These are phyloP conservation scores for Coreius guichenoti DNA, from an alignment of 2,797 vertebrate species.

Conservation along the genomic window DNA sequence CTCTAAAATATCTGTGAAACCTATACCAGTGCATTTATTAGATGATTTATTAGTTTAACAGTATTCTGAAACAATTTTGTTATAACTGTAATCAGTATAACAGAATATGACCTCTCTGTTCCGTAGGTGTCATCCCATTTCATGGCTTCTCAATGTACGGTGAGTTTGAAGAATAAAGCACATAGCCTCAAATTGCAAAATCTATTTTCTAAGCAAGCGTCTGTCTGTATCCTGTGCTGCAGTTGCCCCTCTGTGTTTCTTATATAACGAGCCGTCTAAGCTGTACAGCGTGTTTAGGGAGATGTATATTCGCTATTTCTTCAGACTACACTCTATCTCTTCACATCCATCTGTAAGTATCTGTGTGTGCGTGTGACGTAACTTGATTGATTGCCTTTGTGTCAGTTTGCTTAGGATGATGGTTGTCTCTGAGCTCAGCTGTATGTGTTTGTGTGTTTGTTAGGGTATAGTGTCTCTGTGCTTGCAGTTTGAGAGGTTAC, in stretches of 20 bases:
- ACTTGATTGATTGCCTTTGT: constrained; percentile 22
- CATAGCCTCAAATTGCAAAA: not conserved
- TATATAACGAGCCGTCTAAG: constrained; percentile 97
- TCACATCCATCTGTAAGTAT: constrained; percentile 92
- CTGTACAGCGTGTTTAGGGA: constrained; percentile 96
- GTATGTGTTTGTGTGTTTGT: constrained; percentile 20
- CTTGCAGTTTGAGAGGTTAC: constrained; percentile 94
- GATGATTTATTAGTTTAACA: not conserved
- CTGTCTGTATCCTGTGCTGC: constrained; percentile 53
- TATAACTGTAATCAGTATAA: constrained; percentile 2
- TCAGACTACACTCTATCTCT: constrained; percentile 96
- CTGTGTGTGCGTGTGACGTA: constrained; percentile 1
- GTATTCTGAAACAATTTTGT: not conserved
- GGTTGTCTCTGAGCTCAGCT: constrained; percentile 3
- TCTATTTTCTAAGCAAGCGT: not conserved
- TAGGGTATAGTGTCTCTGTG: constrained; percentile 96
- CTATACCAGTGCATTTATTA: not conserved
- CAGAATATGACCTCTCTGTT: not conserved
- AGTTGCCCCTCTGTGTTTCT: constrained; percentile 98
- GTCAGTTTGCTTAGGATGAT: not conserved
- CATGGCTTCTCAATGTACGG: constrained; percentile 99
- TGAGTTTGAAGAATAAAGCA: constrained; percentile 73
- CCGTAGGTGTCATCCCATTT: constrained; percentile 94
- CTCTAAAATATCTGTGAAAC: not conserved
- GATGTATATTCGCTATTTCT: constrained; percentile 98